Evolutionary conservation across 1,140 invertebrate species (phyloP).

Genomic region (Drosophila funebris): DNA sequence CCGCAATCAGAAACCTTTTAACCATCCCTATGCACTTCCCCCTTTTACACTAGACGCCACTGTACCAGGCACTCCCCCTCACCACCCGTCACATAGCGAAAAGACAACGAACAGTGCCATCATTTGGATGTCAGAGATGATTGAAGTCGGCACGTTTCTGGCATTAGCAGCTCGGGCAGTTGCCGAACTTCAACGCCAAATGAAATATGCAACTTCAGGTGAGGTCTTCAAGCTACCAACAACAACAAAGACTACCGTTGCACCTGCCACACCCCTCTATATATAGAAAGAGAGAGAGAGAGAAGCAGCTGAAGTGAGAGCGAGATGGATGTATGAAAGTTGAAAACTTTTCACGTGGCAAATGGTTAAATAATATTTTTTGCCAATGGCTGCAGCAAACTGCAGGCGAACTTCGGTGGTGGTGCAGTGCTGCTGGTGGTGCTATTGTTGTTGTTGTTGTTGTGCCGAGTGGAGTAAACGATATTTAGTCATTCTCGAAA

Average conservation of each 20-base stretch:
- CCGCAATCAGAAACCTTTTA: not conserved
- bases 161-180: conserved; percentile 54
- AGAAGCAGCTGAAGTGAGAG: not conserved
- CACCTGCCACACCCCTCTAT: conserved; percentile 40
- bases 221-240: conserved; percentile 35
- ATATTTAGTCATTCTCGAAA: conserved; percentile 83
- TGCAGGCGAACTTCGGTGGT: conserved; percentile 42
- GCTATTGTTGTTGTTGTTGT: not conserved
- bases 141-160: conserved; percentile 64
- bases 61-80: not conserved
- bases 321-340: not conserved
- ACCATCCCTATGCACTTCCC: no score
- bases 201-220: conserved; percentile 63
- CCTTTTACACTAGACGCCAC: conserved; percentile 14
- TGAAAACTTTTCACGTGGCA: conserved; percentile 43
- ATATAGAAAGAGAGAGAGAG: not conserved
- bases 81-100: not conserved
- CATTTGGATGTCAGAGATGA: conserved; percentile 11
- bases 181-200: conserved; percentile 61
- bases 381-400: conserved; percentile 30
- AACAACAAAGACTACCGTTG: conserved; percentile 42
- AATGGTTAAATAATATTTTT: conserved; percentile 59
- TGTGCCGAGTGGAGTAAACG: conserved; percentile 63
- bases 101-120: conserved; percentile 10
- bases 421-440: not conserved